Evolutionary conservation across 2,797 vertebrate species (phyloP), one percentile per base, ranked within the genome.

Genomic region (Phaenicophaeus curvirostris): DNA sequence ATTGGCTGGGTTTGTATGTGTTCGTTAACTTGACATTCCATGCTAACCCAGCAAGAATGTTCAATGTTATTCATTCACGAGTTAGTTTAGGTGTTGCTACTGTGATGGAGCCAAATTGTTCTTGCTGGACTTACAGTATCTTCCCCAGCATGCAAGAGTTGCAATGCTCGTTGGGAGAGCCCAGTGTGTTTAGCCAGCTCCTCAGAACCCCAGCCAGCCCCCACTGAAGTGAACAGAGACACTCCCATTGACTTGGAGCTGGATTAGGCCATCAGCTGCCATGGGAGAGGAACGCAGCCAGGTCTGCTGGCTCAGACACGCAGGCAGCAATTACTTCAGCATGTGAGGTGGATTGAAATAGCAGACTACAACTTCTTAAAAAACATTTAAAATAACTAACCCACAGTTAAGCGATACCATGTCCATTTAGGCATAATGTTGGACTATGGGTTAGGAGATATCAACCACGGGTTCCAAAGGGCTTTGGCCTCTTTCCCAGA

Each of bases 261-360:
- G 81, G 69, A 41, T 77, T 37, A 63, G 87, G 62, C 69, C 84
- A 44, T 44, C 63, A 55, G 55, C 72, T 89, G 85, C 84, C 82
- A 48, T 6, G 54, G 63, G 73, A 85, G 87, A 75, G 80, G 66
- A 94, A 31, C 73, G 66, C 0, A 0, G 79, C 91, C 92, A 92
- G 85, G 39, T 46, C 51, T 1, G 2, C 85, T 94, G 92, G 93
- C 94, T 84, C 67, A 66, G 76, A 73, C 75, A 37, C 0, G 0
- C 58, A 65, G 65, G 72, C 74, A 84, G 58, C 76, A 85, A 67
- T 0, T 0, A 71, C 79, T 91, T 78, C 82, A 93, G 91, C 69
- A n/a, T 71, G 76, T 48, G 73, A 94, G 90, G 79, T 37, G 51
- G 76, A 94, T 88, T 48, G 58, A 88, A 95, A 96, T 51, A 91